Evolutionary conservation across 2,888 invertebrate genomes (phyloP).

Genomic region (Epinotia bilunana): DNA sequence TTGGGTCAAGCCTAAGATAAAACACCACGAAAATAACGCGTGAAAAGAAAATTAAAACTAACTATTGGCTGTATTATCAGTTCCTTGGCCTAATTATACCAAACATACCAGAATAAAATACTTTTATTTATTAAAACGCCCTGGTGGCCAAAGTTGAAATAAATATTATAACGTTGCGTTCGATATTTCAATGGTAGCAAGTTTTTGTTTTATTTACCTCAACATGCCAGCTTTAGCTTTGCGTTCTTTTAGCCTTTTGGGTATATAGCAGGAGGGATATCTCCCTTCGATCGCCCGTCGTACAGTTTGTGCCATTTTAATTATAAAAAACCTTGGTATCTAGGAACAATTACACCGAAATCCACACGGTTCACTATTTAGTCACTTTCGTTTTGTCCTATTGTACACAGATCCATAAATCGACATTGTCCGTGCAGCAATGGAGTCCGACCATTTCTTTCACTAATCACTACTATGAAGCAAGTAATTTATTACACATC

Average conservation of each 20-base stretch:
- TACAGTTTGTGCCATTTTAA: constrained; percentile 89
- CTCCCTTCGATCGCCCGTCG: constrained; percentile 89
- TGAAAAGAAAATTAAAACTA: constrained; percentile 18
- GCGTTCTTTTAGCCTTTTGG: constrained; percentile 89
- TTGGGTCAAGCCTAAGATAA: constrained; percentile 34
- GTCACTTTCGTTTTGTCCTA: constrained; percentile 82
- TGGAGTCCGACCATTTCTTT: constrained; percentile 42
- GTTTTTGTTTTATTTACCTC: constrained; percentile 63
- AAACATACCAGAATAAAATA: neutral
- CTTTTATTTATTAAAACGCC: neutral
- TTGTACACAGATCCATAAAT: constrained; percentile 77
- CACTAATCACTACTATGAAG: constrained; percentile 20
- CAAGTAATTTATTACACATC: constrained; percentile 34
- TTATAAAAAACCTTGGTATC: constrained; percentile 56
- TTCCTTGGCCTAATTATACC: constrained; percentile 20
- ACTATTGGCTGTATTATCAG: constrained; percentile 4
- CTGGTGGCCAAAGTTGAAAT: neutral
- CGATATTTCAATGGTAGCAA: constrained; percentile 1
- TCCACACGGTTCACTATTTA: constrained; percentile 73
- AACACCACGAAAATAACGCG: constrained; percentile 21
- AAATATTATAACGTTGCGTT: neutral
- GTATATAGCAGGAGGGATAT: constrained; percentile 91
- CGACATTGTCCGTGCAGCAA: constrained; percentile 74
- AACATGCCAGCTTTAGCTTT: constrained; percentile 86
- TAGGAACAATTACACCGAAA: constrained; percentile 58